Percentiles rank a stretch among this genome's conserved stretches.
These are phyloP conservation scores for Sula dactylatra DNA, from an alignment of 2,113 vertebrate genomes.

Conservation along the genomic window DNA sequence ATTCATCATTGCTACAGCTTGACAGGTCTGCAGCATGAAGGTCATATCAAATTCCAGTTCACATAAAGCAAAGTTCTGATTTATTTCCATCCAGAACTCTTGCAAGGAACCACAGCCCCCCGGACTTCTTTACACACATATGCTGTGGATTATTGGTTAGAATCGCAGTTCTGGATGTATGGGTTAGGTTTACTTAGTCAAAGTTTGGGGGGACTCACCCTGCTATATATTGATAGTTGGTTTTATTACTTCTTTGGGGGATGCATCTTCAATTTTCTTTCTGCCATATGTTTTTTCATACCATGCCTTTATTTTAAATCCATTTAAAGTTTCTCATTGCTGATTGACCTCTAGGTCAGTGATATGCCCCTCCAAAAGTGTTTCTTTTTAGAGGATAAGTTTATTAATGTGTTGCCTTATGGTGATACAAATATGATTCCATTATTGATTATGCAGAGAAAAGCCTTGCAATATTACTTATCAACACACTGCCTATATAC, in stretches of 20 bases:
- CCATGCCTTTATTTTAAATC: not conserved
- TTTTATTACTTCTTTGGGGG: not conserved
- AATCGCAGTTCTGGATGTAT: not conserved
- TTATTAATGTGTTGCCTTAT: not conserved
- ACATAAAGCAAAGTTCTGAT: conserved; percentile 45
- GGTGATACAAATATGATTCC: not conserved
- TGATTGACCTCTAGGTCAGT: not conserved
- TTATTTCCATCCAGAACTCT: not conserved
- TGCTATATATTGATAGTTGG: not conserved
- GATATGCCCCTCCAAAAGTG: not conserved
- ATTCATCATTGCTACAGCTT: conserved; percentile 52
- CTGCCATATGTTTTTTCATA: not conserved
- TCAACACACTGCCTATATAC: not conserved
- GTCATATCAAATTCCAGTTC: conserved; percentile 57
- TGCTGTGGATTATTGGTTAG: not conserved
- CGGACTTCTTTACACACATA: not conserved
- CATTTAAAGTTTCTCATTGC: not conserved
- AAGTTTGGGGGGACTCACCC: not conserved
- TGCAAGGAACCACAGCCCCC: not conserved
- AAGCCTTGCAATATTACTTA: not conserved
- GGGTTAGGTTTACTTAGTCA: not conserved
- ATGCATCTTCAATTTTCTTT: not conserved
- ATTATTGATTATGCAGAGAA: not conserved
- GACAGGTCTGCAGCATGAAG: conserved; percentile 59
- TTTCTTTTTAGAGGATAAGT: not conserved